Conservation (phyloP, 2,888 invertebrate species). For the Xylota sylvarum region DNA sequence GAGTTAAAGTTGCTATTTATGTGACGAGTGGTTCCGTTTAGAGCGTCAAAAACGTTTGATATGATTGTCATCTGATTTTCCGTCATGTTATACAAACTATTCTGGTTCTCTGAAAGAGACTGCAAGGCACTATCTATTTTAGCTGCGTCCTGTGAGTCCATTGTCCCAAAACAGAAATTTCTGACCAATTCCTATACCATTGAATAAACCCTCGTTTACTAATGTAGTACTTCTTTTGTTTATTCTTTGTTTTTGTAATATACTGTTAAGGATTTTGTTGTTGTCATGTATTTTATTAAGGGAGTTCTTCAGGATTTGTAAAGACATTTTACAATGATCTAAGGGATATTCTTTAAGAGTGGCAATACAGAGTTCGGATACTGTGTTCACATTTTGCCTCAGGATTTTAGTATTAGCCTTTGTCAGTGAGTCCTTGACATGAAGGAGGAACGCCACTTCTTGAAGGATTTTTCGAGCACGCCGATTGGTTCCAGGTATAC, state of each 20-base stretch:
- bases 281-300: constrained; percentile 16
- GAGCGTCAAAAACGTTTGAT: constrained; percentile 1
- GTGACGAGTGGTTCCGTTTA: constrained; percentile 6
- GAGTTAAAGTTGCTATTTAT: constrained; percentile 22
- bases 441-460: no score
- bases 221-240: constrained; percentile 5
- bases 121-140: no score
- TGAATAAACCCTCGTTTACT: constrained; percentile 11
- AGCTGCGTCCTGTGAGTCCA: constrained; percentile 19
- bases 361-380: neutral
- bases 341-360: constrained; percentile 1
- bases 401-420: neutral
- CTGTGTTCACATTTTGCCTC: neutral
- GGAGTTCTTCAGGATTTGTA: neutral
- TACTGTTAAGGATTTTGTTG: neutral
- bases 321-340: neutral
- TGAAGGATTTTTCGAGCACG: neutral
- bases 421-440: neutral
- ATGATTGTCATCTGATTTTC: constrained; percentile 29
- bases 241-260: constrained; percentile 16
- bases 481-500: neutral
- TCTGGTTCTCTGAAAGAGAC: neutral
- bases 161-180: constrained; percentile 22
- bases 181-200: constrained; percentile 18
- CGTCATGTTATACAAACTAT: constrained; percentile 6